Percentiles rank a stretch among this genome's conserved stretches.
These are phyloP conservation scores for Bombylius discolor DNA, from an alignment of 2,888 invertebrate genomes.

Conservation along the genomic window DNA sequence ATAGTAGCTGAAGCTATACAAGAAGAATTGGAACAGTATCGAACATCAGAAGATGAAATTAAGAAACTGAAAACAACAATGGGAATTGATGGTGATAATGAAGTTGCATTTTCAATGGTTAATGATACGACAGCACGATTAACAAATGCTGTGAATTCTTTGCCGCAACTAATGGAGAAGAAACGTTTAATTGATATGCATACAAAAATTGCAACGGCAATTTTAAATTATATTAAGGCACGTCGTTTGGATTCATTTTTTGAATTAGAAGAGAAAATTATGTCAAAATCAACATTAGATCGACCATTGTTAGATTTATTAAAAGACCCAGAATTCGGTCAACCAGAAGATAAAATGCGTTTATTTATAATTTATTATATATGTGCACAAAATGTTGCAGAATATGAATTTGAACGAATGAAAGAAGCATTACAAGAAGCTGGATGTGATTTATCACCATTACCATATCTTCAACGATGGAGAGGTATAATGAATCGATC, in stretches of 20 bases:
- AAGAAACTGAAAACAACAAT: conserved; percentile 87
- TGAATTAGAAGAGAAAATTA: conserved; percentile 95
- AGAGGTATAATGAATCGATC: conserved; percentile 41
- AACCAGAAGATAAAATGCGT: conserved; percentile 82
- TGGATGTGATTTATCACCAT: conserved; percentile 73
- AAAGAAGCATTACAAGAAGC: conserved; percentile 62
- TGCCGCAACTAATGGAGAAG: conserved; percentile 93
- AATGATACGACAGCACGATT: conserved; percentile 86
- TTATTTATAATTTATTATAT: conserved; percentile 87
- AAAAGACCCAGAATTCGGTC: conserved; percentile 73
- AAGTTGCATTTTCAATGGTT: conserved; percentile 73
- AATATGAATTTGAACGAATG: conserved; percentile 72
- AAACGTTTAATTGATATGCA: conserved; percentile 98
- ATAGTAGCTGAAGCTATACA: conserved; percentile 97
- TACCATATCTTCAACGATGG: conserved; percentile 87
- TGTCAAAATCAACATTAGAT: conserved; percentile 73
- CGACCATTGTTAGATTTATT: conserved; percentile 79
- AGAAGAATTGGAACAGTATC: conserved; percentile 91
- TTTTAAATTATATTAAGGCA: conserved; percentile 72
- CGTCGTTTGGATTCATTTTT: conserved; percentile 91
- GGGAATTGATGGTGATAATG: conserved; percentile 83
- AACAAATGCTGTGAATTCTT: conserved; percentile 87
- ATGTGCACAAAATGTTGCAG: conserved; percentile 65
- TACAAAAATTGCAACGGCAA: conserved; percentile 91
- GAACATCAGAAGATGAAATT: conserved; percentile 87